Evolutionary conservation across 2,888 invertebrate genomes (phyloP).

Genomic region (Drosophila paracracens): DNA sequence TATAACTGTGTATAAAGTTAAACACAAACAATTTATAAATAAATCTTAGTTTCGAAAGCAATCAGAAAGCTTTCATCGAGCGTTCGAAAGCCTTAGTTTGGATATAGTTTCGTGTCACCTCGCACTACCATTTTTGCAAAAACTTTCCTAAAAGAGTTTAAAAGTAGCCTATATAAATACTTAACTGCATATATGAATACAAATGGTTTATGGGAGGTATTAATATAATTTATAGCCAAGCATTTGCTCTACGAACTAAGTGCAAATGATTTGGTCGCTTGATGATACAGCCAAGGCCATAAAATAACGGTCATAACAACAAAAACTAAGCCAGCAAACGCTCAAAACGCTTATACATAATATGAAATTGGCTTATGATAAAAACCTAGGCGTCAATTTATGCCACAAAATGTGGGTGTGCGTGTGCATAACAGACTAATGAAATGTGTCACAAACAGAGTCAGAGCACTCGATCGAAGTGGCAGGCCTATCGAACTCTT

Average conservation of each 20-base stretch:
- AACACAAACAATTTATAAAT: not conserved
- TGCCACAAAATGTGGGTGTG: conserved; percentile 45
- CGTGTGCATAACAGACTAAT: conserved; percentile 58
- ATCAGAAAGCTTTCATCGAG: not conserved
- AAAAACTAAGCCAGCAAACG: conserved; percentile 58
- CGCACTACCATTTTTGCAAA: not conserved
- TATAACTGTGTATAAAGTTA: not conserved
- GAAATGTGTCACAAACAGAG: conserved; percentile 74
- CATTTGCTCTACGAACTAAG: conserved; percentile 56
- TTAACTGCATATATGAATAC: conserved; percentile 42
- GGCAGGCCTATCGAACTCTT: conserved; percentile 38
- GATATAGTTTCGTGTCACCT: not conserved
- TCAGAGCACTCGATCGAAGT: conserved; percentile 57
- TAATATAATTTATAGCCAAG: conserved; percentile 67
- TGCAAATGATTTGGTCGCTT: conserved; percentile 69
- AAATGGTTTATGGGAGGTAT: conserved; percentile 48
- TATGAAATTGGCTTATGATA: conserved; percentile 73
- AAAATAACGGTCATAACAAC: conserved; percentile 60
- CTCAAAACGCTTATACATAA: conserved; percentile 65
- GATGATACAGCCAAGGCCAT: conserved; percentile 59
- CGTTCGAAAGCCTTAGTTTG: not conserved
- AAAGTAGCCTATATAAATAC: conserved; percentile 15
- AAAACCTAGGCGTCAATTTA: conserved; percentile 72
- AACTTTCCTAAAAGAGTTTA: not conserved
- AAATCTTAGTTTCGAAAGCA: not conserved